Percentiles rank a stretch among this genome's conserved stretches.
Evolutionary conservation across 2,113 vertebrate species (phyloP).

Genomic region (Boulengeromyrus knoepffleri): DNA sequence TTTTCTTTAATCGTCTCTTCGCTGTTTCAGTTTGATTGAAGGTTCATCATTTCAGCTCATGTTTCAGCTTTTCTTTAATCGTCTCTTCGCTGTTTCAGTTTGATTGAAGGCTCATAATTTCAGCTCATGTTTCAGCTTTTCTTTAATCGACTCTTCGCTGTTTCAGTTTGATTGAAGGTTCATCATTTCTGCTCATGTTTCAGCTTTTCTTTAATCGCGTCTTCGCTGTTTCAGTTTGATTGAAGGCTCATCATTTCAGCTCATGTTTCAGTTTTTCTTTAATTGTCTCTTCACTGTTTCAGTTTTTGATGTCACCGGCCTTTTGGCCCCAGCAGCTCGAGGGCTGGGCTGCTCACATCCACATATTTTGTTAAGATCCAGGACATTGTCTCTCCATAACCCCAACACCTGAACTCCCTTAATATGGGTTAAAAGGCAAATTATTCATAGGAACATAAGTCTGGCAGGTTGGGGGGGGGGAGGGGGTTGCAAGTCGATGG

Average conservation of each 20-base stretch:
- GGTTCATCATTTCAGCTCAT: neutral
- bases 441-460: neutral
- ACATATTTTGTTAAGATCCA: neutral
- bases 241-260: no score
- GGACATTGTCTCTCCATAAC: neutral
- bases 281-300: no score
- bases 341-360: neutral
- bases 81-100: neutral
- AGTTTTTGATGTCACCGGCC: no score
- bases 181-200: no score
- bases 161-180: no score
- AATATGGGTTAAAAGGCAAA: neutral
- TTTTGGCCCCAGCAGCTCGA: neutral
- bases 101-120: no score
- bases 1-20: neutral
- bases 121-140: no score
- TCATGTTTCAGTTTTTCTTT: no score
- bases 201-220: no score
- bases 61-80: neutral
- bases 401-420: neutral
- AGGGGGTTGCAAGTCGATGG: neutral
- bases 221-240: no score
- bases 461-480: neutral
- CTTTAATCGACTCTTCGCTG: no score
- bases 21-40: neutral